Base-by-base conservation (phyloP, 2,113 vertebrate species). In the Dicerorhinus sumatrensis region DNA sequence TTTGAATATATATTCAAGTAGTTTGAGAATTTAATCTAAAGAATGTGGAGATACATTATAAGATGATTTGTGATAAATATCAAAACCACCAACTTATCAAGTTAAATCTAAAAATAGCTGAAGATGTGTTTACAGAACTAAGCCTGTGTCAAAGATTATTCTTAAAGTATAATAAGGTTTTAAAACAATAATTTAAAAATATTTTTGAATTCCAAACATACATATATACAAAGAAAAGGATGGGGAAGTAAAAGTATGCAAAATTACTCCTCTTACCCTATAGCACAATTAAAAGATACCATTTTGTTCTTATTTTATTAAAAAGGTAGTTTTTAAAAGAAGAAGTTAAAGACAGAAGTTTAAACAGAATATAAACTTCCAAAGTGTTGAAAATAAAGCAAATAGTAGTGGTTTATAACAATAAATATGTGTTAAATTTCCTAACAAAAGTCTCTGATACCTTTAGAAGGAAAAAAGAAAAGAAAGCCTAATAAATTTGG, bases 101-200 rank as follows among this genome's bases (percentile, higher is more conserved):
- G 12, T 96, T 92, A 89, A 84, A 89, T 88, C 13, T 80, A 88
- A 96, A 97, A 95, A 69, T 80, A 83, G 33, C 23, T 82, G 73
- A 91, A 46, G 11, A 79, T 83, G 2, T 91, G 3, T 87, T 75
- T 93, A 76, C 9, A 72, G 36, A 94, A 46, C 1, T 42, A 93
- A 84, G 88, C 51, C 51, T 62, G 3, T 51, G 7, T 81, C 12
- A 96, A 84, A 87, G 88, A 76, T 63, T 95, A 70, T 75, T 97
- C 51, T 93, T 84, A 83, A 89, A 89, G 73, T 36, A 69, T 1
- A 93, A 20, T 89, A 92, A 18, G 56, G 76, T 76, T 72, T 79
- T n/a, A 70, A 86, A 85, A 65, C 18, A 62, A 91, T 27, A 73
- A 56, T 70, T 87, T 72, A 29, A 85, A 81, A 46, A 63, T 72